phyloP scores from a whole-genome alignment of 2,888 invertebrate species.

The Athalia rosae region DNA sequence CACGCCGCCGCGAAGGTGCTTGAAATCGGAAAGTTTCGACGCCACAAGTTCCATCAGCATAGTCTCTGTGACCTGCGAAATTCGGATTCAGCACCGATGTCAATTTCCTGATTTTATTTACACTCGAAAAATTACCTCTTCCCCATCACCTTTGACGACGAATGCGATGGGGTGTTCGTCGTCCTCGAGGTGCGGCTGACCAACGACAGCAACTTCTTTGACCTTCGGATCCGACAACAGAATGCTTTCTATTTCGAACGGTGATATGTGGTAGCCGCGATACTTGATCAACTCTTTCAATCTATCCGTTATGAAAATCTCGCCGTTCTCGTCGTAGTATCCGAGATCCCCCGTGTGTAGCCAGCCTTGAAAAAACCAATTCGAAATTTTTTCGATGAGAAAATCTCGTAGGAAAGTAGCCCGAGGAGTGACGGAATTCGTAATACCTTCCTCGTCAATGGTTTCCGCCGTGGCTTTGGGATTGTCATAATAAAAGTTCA shows the following conservation, averaged over 20 bases:
- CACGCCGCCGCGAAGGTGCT: conserved; percentile 26
- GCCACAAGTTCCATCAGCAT: conserved; percentile 34
- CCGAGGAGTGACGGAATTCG: too few relatives aligned
- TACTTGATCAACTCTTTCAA: conserved; percentile 67
- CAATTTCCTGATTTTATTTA: not conserved
- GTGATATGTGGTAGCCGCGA: conserved; percentile 63
- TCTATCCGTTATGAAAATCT: conserved; percentile 65
- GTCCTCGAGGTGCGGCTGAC: conserved; percentile 60
- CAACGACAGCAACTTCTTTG: conserved; percentile 63
- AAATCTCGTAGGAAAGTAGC: too few relatives aligned
- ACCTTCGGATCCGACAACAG: conserved; percentile 61
- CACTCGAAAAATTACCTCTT: conserved; percentile 8
- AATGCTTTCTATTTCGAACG: conserved; percentile 63
- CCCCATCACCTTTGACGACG: conserved; percentile 48
- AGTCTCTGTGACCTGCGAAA: conserved; percentile 20
- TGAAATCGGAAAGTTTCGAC: not conserved
- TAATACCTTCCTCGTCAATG: conserved; percentile 55
- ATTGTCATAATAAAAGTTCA: conserved; percentile 11
- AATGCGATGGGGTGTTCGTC: conserved; percentile 66
- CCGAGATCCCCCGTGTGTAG: conserved; percentile 68
- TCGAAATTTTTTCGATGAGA: too few relatives aligned
- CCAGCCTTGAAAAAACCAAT: conserved; percentile 58
- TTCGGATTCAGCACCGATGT: not conserved
- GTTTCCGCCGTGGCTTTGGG: conserved; percentile 39
- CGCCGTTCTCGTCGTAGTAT: conserved; percentile 62